Evolutionary conservation across 2,888 invertebrate genomes (phyloP).

Genomic region (Resseliella maxima): DNA sequence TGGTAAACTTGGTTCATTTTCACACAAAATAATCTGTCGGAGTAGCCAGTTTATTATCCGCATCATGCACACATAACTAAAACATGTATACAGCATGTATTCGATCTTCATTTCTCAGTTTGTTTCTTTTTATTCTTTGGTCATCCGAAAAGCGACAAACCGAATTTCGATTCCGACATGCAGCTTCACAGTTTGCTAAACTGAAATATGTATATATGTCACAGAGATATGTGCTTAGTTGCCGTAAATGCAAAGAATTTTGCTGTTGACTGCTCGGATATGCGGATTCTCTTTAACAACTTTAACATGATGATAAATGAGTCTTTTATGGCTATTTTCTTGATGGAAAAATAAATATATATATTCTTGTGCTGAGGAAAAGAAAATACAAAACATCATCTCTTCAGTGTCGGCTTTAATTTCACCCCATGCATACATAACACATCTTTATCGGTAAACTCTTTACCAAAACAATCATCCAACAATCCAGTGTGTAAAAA

Average conservation of each 20-base stretch:
- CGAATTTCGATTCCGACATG: neutral
- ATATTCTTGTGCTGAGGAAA: too few species aligned
- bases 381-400: slow-evolving; percentile 26
- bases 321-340: slow-evolving; percentile 54
- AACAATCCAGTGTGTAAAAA: too few species aligned
- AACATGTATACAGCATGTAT: neutral
- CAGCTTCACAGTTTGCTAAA: neutral
- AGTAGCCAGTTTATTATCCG: neutral
- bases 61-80: neutral
- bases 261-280: neutral
- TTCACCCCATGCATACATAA: slow-evolving; percentile 37
- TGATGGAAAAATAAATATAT: slow-evolving; percentile 53
- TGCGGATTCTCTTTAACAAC: neutral
- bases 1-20: neutral
- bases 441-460: neutral
- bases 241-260: neutral
- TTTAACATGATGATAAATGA: slow-evolving; percentile 42
- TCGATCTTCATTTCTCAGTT: slow-evolving; percentile 53
- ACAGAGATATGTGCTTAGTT: neutral
- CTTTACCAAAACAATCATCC: too few species aligned
- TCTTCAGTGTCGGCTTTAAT: neutral
- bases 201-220: neutral
- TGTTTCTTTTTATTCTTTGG: neutral
- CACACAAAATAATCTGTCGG: neutral
- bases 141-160: neutral